phyloP scores from a whole-genome alignment of 2,797 vertebrate species.

The Acanthopagrus latus region DNA sequence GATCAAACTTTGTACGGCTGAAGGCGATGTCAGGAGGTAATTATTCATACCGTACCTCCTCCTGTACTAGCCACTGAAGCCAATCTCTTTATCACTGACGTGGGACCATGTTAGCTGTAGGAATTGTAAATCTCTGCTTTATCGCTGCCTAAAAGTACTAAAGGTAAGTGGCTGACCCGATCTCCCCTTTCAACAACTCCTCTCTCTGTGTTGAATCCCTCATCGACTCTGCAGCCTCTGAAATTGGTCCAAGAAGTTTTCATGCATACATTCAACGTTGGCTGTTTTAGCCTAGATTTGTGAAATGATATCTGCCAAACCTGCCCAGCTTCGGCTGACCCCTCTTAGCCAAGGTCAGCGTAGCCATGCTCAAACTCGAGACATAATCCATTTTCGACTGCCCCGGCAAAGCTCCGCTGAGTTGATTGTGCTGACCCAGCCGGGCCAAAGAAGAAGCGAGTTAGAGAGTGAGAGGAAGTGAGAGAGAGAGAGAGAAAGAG shows the following conservation, averaged over 20 bases:
- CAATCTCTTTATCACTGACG: slow-evolving; percentile 25
- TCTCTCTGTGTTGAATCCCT: slow-evolving; percentile 49
- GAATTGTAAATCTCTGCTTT: slow-evolving; percentile 26
- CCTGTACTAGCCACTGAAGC: slow-evolving; percentile 7
- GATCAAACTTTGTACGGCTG: slow-evolving; percentile 2
- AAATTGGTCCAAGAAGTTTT: slow-evolving; percentile 69
- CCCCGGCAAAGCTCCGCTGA: slow-evolving; percentile 71
- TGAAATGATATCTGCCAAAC: slow-evolving; percentile 76
- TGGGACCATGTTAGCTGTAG: slow-evolving; percentile 6
- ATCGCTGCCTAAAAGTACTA: slow-evolving; percentile 43
- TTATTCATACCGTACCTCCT: slow-evolving; percentile 13
- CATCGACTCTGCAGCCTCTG: slow-evolving; percentile 59
- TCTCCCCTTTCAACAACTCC: slow-evolving; percentile 48
- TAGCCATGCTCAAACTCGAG: slow-evolving; percentile 70
- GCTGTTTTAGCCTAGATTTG: slow-evolving; percentile 62
- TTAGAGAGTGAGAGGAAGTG: slow-evolving; percentile 47
- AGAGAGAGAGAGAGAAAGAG: slow-evolving; percentile 71
- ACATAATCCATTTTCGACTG: slow-evolving; percentile 76
- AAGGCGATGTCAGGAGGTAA: slow-evolving; percentile 2
- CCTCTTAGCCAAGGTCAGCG: slow-evolving; percentile 79
- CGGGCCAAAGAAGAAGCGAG: slow-evolving; percentile 63
- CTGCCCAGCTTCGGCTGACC: slow-evolving; percentile 71
- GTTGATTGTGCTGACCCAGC: slow-evolving; percentile 78
- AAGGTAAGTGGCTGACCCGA: slow-evolving; percentile 53
- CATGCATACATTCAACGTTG: slow-evolving; percentile 68